Conservation (phyloP, 2,888 invertebrate species). For the Hofmannophila pseudospretella region DNA sequence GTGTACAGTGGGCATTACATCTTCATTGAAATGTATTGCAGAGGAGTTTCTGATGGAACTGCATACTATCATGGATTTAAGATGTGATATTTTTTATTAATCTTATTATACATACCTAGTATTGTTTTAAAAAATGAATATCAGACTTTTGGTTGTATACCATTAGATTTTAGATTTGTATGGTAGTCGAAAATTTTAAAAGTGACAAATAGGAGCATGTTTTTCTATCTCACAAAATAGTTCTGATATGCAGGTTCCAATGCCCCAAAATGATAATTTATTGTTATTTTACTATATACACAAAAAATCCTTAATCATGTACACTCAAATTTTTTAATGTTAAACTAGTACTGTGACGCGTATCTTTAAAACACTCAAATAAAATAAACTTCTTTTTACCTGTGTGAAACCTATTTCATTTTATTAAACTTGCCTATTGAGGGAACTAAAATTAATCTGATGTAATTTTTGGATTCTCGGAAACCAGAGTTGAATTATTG, state of each 20-base stretch:
- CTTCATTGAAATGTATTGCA: conserved; percentile 31
- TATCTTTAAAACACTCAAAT: conserved; percentile 21
- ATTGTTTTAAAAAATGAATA: conserved; percentile 9
- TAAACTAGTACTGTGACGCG: conserved; percentile 19
- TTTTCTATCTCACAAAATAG: no score
- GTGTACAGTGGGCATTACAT: no score
- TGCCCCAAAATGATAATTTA: conserved; percentile 47
- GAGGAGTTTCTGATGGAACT: conserved; percentile 53
- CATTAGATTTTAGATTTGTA: conserved; percentile 21
- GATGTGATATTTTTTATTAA: conserved; percentile 69
- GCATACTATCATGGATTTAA: conserved; percentile 67
- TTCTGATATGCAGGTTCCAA: conserved; percentile 65
- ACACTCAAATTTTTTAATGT: conserved; percentile 21
- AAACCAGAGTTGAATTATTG: no score
- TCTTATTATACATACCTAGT: conserved; percentile 15
- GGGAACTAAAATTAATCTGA: no score
- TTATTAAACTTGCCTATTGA: no score
- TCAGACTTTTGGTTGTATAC: conserved; percentile 28
- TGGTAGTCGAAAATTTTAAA: neutral
- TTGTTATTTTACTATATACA: no score
- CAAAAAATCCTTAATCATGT: conserved; percentile 16
- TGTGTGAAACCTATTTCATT: conserved; percentile 49
- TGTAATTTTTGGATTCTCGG: no score
- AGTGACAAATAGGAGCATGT: no score
- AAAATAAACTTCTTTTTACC: conserved; percentile 51